These are phyloP conservation scores for Archips xylosteana DNA, from an alignment of 2,888 invertebrate species.

Conservation along the genomic window DNA sequence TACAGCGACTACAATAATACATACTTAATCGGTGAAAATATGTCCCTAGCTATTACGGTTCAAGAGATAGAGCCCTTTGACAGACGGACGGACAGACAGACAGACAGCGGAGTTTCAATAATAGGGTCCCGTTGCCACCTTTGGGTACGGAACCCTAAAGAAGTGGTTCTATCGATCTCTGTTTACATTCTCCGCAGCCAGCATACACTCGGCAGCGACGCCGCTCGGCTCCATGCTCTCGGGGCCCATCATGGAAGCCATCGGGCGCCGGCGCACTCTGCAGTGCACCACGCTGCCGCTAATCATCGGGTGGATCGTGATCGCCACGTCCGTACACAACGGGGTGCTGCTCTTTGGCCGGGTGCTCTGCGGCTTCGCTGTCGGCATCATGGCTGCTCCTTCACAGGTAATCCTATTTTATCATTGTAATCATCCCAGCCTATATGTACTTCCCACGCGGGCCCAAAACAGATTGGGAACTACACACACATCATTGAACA, in stretches of 20 bases:
- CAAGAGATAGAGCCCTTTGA: no score
- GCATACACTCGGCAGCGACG: slow-evolving; percentile 91
- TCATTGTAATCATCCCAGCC: no score
- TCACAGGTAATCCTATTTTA: slow-evolving; percentile 85
- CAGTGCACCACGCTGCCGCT: slow-evolving; percentile 88
- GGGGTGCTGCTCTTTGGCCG: slow-evolving; percentile 87
- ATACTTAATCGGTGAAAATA: no score
- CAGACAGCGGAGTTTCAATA: no score
- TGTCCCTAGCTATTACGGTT: no score
- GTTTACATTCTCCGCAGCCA: slow-evolving; percentile 80
- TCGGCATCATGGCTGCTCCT: slow-evolving; percentile 90
- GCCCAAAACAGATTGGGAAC: no score
- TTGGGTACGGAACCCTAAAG: no score
- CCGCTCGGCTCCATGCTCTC: slow-evolving; percentile 90
- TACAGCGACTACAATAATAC: no score
- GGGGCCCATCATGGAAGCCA: slow-evolving; percentile 89
- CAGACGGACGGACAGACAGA: no score
- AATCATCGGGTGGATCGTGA: slow-evolving; percentile 88
- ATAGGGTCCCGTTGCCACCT: no score
- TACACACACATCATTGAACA: no score
- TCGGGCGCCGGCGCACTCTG: slow-evolving; percentile 88
- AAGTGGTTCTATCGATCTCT: neutral
- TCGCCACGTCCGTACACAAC: slow-evolving; percentile 86
- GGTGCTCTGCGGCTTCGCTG: slow-evolving; percentile 89
- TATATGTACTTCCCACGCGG: no score